Evolutionary conservation across 2,797 vertebrate genomes (phyloP), one percentile per base, ranked within the genome.

Genomic region (Muscicapa comitata): DNA sequence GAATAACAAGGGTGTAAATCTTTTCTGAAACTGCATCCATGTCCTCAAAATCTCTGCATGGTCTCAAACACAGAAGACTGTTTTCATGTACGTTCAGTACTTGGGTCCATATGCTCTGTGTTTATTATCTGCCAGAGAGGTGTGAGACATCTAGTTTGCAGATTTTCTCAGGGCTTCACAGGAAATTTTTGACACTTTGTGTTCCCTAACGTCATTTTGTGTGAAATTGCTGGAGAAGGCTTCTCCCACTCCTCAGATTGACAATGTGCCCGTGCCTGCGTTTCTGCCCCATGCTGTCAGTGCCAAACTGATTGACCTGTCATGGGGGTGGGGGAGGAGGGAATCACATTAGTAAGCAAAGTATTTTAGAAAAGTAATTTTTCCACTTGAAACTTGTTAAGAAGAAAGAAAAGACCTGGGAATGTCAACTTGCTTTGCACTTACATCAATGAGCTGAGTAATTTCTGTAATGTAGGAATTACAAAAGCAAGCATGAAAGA

Each of bases 111-210:
- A 88, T 96, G 89, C 73, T 94, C 43, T 75, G 5, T 86, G 75
- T 97, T 95, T 95, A 81, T 93, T 88, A 78, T 93, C 91, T 81
- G 73, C 76, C 95, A 88, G 79, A 84, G 87, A 91, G 79, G 91
- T 95, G 93, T 92, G 81, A 94, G 88, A 96, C 89, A 92, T 95
- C 61, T 51, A 91, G 62, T 86, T 78, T 92, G 89, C 78, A 93
- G 82, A 93, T 86, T 94, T 95, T 92, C 84, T 93, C 74, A 76
- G 66, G 77, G 70, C 59, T 95, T 95, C 73, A 79, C 0, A 2
- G 87, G 51, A 89, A 92, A 66, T 86, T 94, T 93, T 93, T 96
- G 91, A 77, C 92, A 77, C 73, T 79, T 84, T 78, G 40, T 29
- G 33, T 83, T 92, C 66, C 66, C 33, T 83, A 70, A 88, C 90